Evolutionary conservation across 2,888 invertebrate genomes (phyloP), one percentile per base, ranked within the genome.

Genomic region (Cremastinae sp.): DNA sequence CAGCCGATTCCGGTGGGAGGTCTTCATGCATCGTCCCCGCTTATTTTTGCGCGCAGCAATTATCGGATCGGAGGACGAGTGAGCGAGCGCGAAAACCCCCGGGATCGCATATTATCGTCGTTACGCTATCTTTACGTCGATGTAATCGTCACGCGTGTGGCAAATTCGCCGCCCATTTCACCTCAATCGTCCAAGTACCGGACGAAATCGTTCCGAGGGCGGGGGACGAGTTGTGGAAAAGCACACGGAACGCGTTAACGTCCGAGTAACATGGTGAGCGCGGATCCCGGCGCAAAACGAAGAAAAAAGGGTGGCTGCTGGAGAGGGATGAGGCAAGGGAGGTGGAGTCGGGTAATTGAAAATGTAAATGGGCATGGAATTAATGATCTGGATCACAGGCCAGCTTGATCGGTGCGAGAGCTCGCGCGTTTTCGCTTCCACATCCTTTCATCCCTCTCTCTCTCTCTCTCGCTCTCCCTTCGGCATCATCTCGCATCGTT

Each of bases 361-460:
- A 85, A 86, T 86, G 84, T 80, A 84, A 85, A 85, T 83, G 83
- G 79, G 58, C 70, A 74, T 71, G 79, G 75, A 83, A 83, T 84
- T 81, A 83, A 85, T 79, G 81, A 82, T 82, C 78, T 47, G 78
- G 80, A 81, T 82, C 74, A 74, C 73, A 70, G 38, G 64, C 56
- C 51, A 58, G 62, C 43, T 58, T 45, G 71, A 72, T 69, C 66
- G 51, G 58, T 62, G 66, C 65, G 70, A 66, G 65, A 38, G 59
- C 47, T 61, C 62, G 38, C 53, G 61, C 64, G 65, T 66, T 73
- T 45, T 70, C 38, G 16, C 62, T 71, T 62, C 53, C 12, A 28
- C 14, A 22, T 51, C 36, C 14, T 28, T 18, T 16, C 62, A 51
- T 12, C 10, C 1, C 12, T 53, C 36, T 22, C 34, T 43, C 56